Base-by-base conservation (phyloP, 2,888 invertebrate species). In the Lamellibrachia satsuma region DNA sequence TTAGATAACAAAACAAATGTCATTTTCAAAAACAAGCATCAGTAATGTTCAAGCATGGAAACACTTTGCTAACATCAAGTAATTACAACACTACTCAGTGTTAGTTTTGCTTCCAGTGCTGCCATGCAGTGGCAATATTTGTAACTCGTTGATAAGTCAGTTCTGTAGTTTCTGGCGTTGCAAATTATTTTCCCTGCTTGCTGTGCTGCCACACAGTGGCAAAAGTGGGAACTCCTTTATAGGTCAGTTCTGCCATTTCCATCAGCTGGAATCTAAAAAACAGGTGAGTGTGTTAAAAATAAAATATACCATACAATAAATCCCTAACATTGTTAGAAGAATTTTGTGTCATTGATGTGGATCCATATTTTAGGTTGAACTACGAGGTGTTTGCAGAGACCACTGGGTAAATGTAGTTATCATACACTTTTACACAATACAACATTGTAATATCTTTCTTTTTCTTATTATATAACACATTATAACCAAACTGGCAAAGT, bases 161-260 rank as follows among this genome's bases (percentile, higher is more conserved):
- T 39, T 22, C 15, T 22, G 75, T 22, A 75, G 75, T 75, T 75
- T 75, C 75, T 75, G 22, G 15, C 2, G 75, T 22, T 22, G 22
- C 75, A 75, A 15, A 60, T 75, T 75, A 75, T 75, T 75, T 75
- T 75, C 75, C 22, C 75, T 75, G 75, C 22, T 75, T 75, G 75
- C 75, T 15, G 75, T 75, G 75, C 75, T 75, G 75, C 75, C 75
- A 75, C 75, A 75, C 75, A 75, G 75, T 75, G 75, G 75, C 75
- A 75, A 75, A 22, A 75, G 75, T 75, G 6, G 75, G 75, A 75
- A 75, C 22, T 15, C 75, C 75, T n/a, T 22, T 22, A 22, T 75
- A n/a, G 75, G 75, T 75, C 75, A 75, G 75, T 75, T 75, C 75
- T 22, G 75, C 75, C 15, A n/a, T 75, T 75, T 75, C 75, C 75